Base-by-base conservation (phyloP, 2,888 invertebrate genomes). In the Homarus gammarus region DNA sequence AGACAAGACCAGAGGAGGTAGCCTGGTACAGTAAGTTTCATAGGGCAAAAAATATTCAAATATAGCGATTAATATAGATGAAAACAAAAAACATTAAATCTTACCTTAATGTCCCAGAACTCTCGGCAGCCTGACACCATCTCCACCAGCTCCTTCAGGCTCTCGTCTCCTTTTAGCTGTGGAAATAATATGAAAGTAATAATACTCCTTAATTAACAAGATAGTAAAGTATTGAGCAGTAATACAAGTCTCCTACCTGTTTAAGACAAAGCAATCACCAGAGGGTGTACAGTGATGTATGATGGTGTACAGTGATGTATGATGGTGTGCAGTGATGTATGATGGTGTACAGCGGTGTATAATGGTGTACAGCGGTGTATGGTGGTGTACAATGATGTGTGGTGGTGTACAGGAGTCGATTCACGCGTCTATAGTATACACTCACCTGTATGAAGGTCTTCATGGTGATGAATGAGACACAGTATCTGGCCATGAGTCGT, bases 381-480 rank as follows among this genome's bases (percentile, higher is more conserved):
- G n/a, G n/a, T n/a, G n/a, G n/a, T n/a, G n/a, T n/a, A n/a, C n/a
- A n/a, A n/a, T n/a, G n/a, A n/a, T n/a, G n/a, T n/a, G n/a, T n/a
- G n/a, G n/a, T 18, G 56, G 38, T 40, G 22, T 1, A 27, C 22
- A 3, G n/a, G 38, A 38, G 73, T 10, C 3, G n/a, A 3, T n/a
- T 77, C 22, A 6, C 27, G 27, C 2, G 22, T 22, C 0, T 15
- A 22, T 18, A 6, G 33, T 49, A 51, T n/a, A 56, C 1, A 87
- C 92, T 92, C 94, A 96, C 96, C 95, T 95, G 95, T 93, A 95
- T 95, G 92, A 96, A 96, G 73, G 95, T 94, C 93, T 96, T 96
- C 96, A 97, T 97, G 2, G 97, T 97, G 92, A 96, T 96, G 93
- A 96, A 96, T 87, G 96, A 95, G 86, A 95, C 93, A 87, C 94